These are phyloP conservation scores for Tortrix viridana DNA, from an alignment of 2,888 invertebrate genomes.

Conservation along the genomic window DNA sequence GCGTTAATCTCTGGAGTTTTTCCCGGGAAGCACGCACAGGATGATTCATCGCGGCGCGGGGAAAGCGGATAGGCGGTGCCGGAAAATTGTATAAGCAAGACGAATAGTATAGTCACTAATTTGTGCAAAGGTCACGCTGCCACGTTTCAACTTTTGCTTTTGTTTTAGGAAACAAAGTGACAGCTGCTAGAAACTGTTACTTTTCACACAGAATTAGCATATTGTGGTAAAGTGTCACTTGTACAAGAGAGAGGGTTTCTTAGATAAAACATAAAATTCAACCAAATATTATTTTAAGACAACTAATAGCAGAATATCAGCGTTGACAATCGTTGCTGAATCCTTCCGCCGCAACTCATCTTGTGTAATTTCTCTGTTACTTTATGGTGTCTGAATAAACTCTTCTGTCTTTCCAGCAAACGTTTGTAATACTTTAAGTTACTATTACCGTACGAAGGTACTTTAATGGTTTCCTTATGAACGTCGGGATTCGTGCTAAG, in stretches of 20 bases:
- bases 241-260: too few species aligned
- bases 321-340: too few species aligned
- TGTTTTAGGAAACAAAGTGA: conserved; percentile 1
- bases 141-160: conserved; percentile 10
- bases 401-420: too few species aligned
- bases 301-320: too few species aligned
- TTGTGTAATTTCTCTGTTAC: too few species aligned
- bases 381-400: too few species aligned
- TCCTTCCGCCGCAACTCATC: too few species aligned
- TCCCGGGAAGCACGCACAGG: conserved; percentile 59
- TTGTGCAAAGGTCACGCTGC: conserved; percentile 6
- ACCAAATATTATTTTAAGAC: too few species aligned
- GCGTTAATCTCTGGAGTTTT: conserved; percentile 60
- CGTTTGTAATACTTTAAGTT: too few species aligned
- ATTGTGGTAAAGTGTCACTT: not conserved
- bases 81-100: conserved; percentile 18
- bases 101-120: conserved; percentile 4
- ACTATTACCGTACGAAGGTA: not conserved
- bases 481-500: conserved; percentile 1
- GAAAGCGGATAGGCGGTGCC: conserved; percentile 24
- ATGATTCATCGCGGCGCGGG: conserved; percentile 59
- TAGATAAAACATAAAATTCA: too few species aligned
- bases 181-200: not conserved
- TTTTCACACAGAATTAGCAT: conserved; percentile 1
- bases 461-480: conserved; percentile 6